Percentiles rank a stretch among this genome's conserved stretches.
Conservation (phyloP, 2,113 vertebrate genomes). For the Syrrhaptes paradoxus region DNA sequence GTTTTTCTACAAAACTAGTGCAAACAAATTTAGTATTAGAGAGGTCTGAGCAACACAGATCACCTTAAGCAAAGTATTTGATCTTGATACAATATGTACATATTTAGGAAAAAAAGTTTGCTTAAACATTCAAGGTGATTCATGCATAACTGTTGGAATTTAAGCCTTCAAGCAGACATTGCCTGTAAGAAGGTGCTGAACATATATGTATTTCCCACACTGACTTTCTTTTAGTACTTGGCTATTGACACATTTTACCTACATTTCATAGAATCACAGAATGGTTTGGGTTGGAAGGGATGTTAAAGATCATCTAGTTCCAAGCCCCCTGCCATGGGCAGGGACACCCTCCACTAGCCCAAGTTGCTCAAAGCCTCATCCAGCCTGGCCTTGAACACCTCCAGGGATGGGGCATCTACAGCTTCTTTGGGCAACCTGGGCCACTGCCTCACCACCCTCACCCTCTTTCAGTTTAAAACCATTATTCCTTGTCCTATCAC, state of each 20-base stretch:
- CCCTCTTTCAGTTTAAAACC: too few relatives aligned
- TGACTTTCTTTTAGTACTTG: background rate
- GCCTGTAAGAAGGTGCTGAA: background rate
- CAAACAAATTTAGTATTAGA: background rate
- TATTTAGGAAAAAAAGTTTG: background rate
- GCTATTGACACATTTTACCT: background rate
- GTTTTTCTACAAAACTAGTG: conserved; percentile 1
- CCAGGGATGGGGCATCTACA: too few relatives aligned
- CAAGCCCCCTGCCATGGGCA: too few relatives aligned
- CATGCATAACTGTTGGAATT: background rate
- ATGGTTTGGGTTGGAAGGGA: too few relatives aligned
- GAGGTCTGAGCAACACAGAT: background rate
- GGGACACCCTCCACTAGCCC: too few relatives aligned
- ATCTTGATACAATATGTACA: background rate
- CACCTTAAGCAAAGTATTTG: background rate
- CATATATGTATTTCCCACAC: background rate
- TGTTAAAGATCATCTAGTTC: too few relatives aligned
- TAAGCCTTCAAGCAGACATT: background rate
- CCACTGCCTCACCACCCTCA: too few relatives aligned
- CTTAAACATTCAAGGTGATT: background rate
- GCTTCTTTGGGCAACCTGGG: too few relatives aligned
- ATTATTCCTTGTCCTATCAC: too few relatives aligned
- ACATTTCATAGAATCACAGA: background rate
- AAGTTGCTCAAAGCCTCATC: too few relatives aligned
- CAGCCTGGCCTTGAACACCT: too few relatives aligned